Evolutionary conservation across 2,888 invertebrate species (phyloP), one percentile per base, ranked within the genome.

Genomic region (Drosophila longiperda): DNA sequence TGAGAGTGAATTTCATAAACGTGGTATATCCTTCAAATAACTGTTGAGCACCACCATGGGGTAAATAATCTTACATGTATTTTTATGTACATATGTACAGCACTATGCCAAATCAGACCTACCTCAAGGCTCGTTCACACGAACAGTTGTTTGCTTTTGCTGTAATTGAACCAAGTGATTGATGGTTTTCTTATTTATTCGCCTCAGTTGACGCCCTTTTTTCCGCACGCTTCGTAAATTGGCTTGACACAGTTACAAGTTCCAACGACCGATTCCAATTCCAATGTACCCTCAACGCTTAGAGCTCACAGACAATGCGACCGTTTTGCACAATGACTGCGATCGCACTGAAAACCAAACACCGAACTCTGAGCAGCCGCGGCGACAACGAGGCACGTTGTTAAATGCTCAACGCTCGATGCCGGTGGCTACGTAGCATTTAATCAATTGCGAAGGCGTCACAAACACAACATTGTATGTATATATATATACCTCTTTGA

Each of bases 301-400:
- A 15, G 15, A 45, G 45, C 38, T 36, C 33, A 17, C 34, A 60
- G 53, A n/a, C 54, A 48, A 75, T 66, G 64, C 59, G 66, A 76
- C 82, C 73, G 89, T 75, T 80, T 71, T 75, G 76, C 66, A 79
- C 86, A 84, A 90, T 78, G 90, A 79, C 86, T 90, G 82, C 80
- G 90, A 90, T 87, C 90, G 75, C 73, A 90, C 89, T 89, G 83
- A 83, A 68, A 53, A 54, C 58, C 12, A 7, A 52, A 33, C 74
- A 87, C 83, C 85, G 82, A 83, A 68, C 57, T 52, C 63, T n/a
- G 26, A 52, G n/a, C 45, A 58, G 49, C 73, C 50, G 17, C 59
- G 57, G 60, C 67, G 26, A 55, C 58, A 57, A 50, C 75, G 64
- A 58, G 38, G 50, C 32, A 33, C 72, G 29, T 50, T 59, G 53